Evolutionary conservation across 2,113 vertebrate genomes (phyloP).

Genomic region (Eulemur macaco): DNA sequence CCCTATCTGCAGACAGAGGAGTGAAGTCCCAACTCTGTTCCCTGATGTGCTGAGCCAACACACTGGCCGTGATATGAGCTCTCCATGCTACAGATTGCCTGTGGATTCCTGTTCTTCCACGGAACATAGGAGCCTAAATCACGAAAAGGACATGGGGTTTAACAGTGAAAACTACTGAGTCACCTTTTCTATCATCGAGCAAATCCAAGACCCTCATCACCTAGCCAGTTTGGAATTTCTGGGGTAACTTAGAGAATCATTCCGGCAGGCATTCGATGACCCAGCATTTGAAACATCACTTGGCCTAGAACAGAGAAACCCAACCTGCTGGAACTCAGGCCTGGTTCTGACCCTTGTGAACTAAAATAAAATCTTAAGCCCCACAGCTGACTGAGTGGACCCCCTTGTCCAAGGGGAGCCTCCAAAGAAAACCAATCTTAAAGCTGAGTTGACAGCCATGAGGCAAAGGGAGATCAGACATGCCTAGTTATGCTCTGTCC

Average conservation of each 20-base stretch:
- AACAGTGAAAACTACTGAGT: not conserved
- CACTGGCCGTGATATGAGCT: not conserved
- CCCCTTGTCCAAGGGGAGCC: no score
- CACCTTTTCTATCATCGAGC: not conserved
- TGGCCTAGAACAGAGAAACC: not conserved
- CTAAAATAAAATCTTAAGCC: no score
- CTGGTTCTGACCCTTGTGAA: not conserved
- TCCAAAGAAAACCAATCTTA: no score
- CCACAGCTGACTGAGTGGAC: no score
- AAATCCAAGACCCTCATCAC: not conserved
- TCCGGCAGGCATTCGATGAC: no score
- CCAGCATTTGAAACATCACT: not conserved
- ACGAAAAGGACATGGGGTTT: not conserved
- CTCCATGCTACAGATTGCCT: not conserved
- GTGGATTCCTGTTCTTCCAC: not conserved
- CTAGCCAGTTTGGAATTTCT: not conserved
- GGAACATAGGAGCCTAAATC: not conserved
- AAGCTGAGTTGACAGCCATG: no score
- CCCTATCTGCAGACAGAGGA: not conserved
- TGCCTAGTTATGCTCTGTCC: no score
- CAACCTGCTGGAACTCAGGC: not conserved
- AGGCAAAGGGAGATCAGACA: no score
- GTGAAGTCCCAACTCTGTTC: not conserved
- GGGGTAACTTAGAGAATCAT: not conserved
- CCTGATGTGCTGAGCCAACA: fast-evolving